Conservation (phyloP, 2,113 vertebrate species). For the Suncus etruscus region DNA sequence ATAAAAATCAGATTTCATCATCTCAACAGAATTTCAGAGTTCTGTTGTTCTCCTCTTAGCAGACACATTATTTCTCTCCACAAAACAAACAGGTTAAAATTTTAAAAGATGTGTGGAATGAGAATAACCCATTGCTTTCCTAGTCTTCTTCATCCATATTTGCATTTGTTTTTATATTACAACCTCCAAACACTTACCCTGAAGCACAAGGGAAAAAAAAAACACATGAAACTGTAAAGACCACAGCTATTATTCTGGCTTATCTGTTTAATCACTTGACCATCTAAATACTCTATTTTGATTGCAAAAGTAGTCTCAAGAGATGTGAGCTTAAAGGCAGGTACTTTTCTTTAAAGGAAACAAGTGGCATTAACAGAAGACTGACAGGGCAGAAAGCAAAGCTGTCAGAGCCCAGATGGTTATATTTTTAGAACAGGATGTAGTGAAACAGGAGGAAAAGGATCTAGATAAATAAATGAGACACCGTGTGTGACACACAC, state of each 20-base stretch:
- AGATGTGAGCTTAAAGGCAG: conserved; percentile 46
- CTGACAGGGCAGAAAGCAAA: conserved; percentile 32
- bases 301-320: conserved; percentile 62
- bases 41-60: neutral
- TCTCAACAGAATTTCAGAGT: neutral
- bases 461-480: conserved; percentile 74
- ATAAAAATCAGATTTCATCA: neutral
- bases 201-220: conserved; percentile 22
- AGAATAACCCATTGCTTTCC: neutral
- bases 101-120: conserved; percentile 11
- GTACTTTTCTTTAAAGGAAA: conserved; percentile 69
- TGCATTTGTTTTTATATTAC: conserved; percentile 59
- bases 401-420: conserved; percentile 51
- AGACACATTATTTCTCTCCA: too few species aligned
- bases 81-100: neutral
- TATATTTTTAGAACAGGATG: conserved; percentile 72
- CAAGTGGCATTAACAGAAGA: conserved; percentile 57
- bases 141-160: neutral
- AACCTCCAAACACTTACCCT: conserved; percentile 19
- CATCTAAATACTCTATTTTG: conserved; percentile 71
- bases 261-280: conserved; percentile 68
- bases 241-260: conserved; percentile 6
- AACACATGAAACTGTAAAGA: neutral
- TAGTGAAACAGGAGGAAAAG: conserved; percentile 71
- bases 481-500: conserved; percentile 81